These are phyloP conservation scores for Apamea epomidion DNA, from an alignment of 2,888 invertebrate species.

Conservation along the genomic window DNA sequence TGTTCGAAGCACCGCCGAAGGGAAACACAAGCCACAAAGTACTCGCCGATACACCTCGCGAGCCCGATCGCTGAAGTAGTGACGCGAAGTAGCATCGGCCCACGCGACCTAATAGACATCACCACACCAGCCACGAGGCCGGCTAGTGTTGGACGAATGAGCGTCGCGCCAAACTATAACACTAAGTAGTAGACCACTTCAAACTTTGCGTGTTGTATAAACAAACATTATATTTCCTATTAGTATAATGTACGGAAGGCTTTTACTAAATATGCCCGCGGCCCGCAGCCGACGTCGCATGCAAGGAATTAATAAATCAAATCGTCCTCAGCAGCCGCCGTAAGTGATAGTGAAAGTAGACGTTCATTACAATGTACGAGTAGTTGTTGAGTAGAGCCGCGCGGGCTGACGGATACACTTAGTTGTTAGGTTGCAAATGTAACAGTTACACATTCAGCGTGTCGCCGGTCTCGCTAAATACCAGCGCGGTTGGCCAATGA, in stretches of 20 bases:
- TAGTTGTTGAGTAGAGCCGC: neutral
- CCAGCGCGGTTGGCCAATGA: too few relatives aligned
- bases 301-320: conserved; percentile 3
- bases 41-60: neutral
- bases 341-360: neutral
- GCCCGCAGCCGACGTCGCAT: neutral
- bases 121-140: neutral
- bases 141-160: neutral
- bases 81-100: too few relatives aligned
- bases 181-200: too few relatives aligned
- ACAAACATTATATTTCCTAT: neutral
- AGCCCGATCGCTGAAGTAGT: neutral
- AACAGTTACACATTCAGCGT: neutral
- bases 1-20: neutral
- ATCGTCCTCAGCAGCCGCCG: neutral
- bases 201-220: neutral
- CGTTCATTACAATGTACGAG: neutral
- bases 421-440: neutral
- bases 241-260: neutral
- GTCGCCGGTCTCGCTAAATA: neutral
- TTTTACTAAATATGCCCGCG: neutral
- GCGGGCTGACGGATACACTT: neutral
- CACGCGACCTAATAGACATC: neutral
- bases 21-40: neutral
- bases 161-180: neutral